Evolutionary conservation across 2,113 vertebrate genomes (phyloP).

Genomic region (mouse (Mus musculus)): DNA sequence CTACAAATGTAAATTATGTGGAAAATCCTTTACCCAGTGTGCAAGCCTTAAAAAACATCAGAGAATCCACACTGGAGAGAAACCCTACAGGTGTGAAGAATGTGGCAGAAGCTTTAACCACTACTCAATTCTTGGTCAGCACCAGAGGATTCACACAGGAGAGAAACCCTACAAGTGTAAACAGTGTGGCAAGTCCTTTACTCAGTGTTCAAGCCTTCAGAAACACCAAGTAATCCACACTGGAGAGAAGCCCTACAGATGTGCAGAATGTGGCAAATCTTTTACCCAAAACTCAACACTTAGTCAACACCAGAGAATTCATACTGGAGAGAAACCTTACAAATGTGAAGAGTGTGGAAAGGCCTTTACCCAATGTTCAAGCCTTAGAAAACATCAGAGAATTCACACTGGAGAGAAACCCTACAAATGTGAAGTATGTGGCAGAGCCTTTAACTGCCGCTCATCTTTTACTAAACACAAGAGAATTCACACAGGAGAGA

Average conservation of each 20-base stretch:
- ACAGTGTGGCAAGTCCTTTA: background rate
- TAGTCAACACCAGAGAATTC: background rate
- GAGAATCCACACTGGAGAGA: background rate
- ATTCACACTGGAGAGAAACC: conserved; percentile 9
- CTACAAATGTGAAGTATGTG: background rate
- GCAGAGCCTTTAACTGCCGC: background rate
- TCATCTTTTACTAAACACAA: background rate
- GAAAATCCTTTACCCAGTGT: background rate
- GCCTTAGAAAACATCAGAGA: background rate
- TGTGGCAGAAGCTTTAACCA: background rate
- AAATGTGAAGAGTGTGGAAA: background rate
- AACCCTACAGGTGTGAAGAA: background rate
- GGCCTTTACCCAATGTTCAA: background rate
- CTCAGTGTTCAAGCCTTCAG: background rate
- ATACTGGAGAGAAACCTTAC: background rate
- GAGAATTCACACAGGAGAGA: conserved; percentile 17
- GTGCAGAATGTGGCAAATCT: conserved; percentile 3
- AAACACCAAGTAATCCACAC: background rate
- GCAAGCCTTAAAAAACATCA: background rate
- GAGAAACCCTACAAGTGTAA: background rate
- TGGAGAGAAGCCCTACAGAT: background rate
- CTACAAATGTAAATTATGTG: background rate
- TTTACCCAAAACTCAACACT: background rate
- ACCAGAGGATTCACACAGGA: background rate
- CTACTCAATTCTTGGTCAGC: background rate